Percentiles rank a stretch among this genome's conserved stretches.
Conservation (phyloP, 2,113 vertebrate genomes). For the Lichenostomus cassidix region DNA sequence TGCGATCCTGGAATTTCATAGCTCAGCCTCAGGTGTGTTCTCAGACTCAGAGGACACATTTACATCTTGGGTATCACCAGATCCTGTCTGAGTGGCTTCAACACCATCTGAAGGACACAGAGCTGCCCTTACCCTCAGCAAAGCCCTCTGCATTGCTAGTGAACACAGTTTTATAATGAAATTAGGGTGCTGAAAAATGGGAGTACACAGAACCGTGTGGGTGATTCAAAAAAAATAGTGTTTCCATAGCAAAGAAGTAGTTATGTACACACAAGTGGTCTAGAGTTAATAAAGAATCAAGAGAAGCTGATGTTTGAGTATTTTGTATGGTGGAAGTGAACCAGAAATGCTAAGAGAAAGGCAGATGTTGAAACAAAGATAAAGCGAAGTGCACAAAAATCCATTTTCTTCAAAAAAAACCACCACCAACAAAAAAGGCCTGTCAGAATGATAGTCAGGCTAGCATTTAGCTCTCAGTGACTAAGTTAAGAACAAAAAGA, state of each 20-base stretch:
- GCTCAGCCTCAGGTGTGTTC: background rate
- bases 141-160: background rate
- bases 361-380: slow-evolving; percentile 23
- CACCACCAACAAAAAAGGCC: background rate
- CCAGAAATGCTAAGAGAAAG: background rate
- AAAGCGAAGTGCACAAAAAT: background rate
- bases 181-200: background rate
- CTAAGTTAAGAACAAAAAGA: slow-evolving; percentile 26
- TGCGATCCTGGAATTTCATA: background rate
- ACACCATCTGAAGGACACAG: accelerated
- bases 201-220: background rate
- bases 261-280: background rate
- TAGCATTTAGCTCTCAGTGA: slow-evolving; percentile 25
- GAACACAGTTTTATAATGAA: background rate
- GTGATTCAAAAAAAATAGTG: background rate
- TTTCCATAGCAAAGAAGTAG: background rate
- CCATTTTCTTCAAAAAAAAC: slow-evolving; percentile 2
- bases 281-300: background rate
- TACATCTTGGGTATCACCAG: background rate
- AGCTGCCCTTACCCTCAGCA: background rate
- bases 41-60: background rate
- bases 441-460: slow-evolving; percentile 56
- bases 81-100: background rate
- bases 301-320: background rate
- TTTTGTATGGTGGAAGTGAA: background rate